A percentile compares a stretch with the other conserved stretches of the same genome.
Conservation (phyloP, 2,888 invertebrate species). For the Spodoptera littoralis region DNA sequence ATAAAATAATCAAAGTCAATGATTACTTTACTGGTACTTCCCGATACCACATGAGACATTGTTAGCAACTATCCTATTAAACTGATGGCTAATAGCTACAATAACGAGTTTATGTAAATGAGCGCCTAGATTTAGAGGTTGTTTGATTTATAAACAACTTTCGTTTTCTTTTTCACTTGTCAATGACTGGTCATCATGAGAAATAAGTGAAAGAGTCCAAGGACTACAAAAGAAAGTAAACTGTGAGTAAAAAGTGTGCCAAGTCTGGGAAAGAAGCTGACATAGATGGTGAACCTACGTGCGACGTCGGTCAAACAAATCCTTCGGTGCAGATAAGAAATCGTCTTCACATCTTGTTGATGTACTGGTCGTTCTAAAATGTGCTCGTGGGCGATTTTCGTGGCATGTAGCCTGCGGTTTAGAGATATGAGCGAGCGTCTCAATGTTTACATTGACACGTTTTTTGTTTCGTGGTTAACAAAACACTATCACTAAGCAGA, state of each 20-base stretch:
- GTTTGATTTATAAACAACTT: slow-evolving; percentile 74
- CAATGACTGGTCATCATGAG: slow-evolving; percentile 55
- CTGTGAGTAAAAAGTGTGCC: slow-evolving; percentile 64
- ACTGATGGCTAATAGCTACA: slow-evolving; percentile 33
- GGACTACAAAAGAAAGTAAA: slow-evolving; percentile 78
- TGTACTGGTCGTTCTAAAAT: slow-evolving; percentile 56
- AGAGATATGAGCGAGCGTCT: slow-evolving; percentile 68
- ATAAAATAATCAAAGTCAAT: slow-evolving; percentile 28
- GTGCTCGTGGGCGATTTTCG: slow-evolving; percentile 55
- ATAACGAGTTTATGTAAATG: slow-evolving; percentile 64
- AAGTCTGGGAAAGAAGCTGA: slow-evolving; percentile 72
- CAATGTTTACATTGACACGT: slow-evolving; percentile 82
- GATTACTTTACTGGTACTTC: slow-evolving; percentile 20
- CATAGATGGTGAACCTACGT: slow-evolving; percentile 75
- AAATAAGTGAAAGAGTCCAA: slow-evolving; percentile 73
- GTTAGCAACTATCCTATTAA: slow-evolving; percentile 18
- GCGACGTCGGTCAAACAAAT: slow-evolving; percentile 49
- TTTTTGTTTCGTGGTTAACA: slow-evolving; percentile 82
- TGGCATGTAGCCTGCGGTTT: slow-evolving; percentile 70
- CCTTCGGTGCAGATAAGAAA: slow-evolving; percentile 47
- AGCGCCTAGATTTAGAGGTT: slow-evolving; percentile 62
- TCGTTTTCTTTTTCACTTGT: slow-evolving; percentile 75
- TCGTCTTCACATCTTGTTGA: slow-evolving; percentile 52
- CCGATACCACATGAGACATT: slow-evolving; percentile 36
- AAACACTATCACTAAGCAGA: too few species aligned